phyloP scores from a whole-genome alignment of 2,888 invertebrate genomes.

The Spisula solida region DNA sequence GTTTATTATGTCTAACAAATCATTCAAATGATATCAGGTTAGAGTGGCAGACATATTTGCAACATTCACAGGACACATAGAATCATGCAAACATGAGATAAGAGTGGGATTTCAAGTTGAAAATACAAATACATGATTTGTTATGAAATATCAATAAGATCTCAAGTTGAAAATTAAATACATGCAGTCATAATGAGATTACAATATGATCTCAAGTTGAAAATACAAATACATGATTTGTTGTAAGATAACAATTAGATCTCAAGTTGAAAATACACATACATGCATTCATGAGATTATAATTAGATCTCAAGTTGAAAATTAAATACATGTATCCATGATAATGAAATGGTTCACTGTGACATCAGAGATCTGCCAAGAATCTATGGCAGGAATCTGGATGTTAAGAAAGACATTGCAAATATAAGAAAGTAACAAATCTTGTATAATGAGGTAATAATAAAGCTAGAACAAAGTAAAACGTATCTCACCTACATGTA shows the following conservation, averaged over 20 bases:
- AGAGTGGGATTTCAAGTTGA: too few relatives aligned
- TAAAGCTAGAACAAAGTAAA: neutral
- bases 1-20: neutral
- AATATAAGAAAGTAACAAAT: neutral
- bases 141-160: neutral
- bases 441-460: conserved; percentile 21
- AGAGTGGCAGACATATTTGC: neutral
- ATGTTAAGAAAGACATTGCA: neutral
- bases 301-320: neutral
- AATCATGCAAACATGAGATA: neutral
- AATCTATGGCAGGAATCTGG: neutral
- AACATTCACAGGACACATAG: neutral
- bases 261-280: too few relatives aligned
- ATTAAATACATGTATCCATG: neutral
- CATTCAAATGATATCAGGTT: neutral
- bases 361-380: neutral
- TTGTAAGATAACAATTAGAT: too few relatives aligned
- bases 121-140: neutral
- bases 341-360: neutral
- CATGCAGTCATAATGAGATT: neutral
- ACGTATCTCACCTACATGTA: neutral
- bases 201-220: too few relatives aligned
- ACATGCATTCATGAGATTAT: neutral
- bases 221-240: too few relatives aligned
- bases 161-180: neutral